Conservation (phyloP, 2,888 invertebrate species). For the Macrophya alboannulata region DNA sequence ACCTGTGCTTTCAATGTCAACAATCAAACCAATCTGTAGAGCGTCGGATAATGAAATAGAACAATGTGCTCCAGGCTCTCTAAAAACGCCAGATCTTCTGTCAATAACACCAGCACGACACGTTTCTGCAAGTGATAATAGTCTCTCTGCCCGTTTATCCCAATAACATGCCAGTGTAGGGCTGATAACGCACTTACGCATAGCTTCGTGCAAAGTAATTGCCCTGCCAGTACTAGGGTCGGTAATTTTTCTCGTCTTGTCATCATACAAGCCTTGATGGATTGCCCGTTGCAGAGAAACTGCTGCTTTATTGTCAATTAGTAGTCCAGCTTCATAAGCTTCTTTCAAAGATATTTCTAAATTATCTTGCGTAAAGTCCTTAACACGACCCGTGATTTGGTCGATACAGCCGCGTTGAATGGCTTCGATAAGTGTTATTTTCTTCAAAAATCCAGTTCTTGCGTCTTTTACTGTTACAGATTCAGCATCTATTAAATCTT, state of each 20-base stretch:
- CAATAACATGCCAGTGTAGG: conserved; percentile 91
- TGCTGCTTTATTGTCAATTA: conserved; percentile 91
- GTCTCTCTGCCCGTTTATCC: conserved; percentile 88
- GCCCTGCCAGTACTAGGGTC: conserved; percentile 91
- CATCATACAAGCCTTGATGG: conserved; percentile 93
- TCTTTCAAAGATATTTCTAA: conserved; percentile 88
- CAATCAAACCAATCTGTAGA: conserved; percentile 88
- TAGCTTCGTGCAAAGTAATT: conserved; percentile 92
- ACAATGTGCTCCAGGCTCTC: conserved; percentile 86
- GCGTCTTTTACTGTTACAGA: conserved; percentile 92
- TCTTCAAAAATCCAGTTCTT: conserved; percentile 88
- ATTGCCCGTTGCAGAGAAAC: conserved; percentile 92
- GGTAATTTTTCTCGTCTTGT: conserved; percentile 89
- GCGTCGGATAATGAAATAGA: conserved; percentile 88
- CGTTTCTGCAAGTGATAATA: conserved; percentile 89
- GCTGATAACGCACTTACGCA: conserved; percentile 90
- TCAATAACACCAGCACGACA: conserved; percentile 92
- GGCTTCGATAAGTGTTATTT: conserved; percentile 90
- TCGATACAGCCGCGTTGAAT: conserved; percentile 89
- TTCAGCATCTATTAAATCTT: conserved; percentile 91
- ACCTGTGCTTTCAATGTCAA: conserved; percentile 93
- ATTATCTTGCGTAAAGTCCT: conserved; percentile 85
- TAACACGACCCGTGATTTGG: conserved; percentile 86
- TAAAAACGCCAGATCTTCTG: conserved; percentile 89
- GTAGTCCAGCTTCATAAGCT: conserved; percentile 90